Evolutionary conservation across 2,797 vertebrate genomes (phyloP).

Genomic region (Perodicticus potto): DNA sequence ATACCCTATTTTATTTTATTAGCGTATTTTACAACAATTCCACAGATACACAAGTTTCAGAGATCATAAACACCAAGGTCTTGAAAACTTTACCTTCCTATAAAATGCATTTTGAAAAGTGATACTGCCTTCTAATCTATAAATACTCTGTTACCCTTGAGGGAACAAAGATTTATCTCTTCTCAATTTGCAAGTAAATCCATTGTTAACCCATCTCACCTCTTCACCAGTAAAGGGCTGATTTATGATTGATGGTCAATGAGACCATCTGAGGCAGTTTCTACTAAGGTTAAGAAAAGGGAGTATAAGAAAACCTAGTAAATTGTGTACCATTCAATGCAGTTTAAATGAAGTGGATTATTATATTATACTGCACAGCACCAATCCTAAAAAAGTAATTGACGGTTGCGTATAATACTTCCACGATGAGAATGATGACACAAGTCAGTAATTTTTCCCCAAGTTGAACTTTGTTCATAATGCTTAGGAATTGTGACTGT

Average conservation of each 20-base stretch:
- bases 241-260: slow-evolving; percentile 72
- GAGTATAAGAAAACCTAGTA: slow-evolving; percentile 3
- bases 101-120: slow-evolving; percentile 73
- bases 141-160: slow-evolving; percentile 74
- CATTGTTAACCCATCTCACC: slow-evolving; percentile 79
- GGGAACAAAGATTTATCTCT: slow-evolving; percentile 77
- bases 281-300: slow-evolving; percentile 50
- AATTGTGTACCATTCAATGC: slow-evolving; percentile 17
- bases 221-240: slow-evolving; percentile 73
- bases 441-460: not conserved
- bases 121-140: slow-evolving; percentile 61
- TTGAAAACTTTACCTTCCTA: slow-evolving; percentile 74
- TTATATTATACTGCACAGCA: not conserved
- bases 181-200: slow-evolving; percentile 80
- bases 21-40: slow-evolving; percentile 78
- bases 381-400: not conserved
- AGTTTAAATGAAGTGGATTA: slow-evolving; percentile 21
- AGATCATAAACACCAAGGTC: slow-evolving; percentile 79
- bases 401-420: not conserved
- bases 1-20: slow-evolving; percentile 77
- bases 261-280: slow-evolving; percentile 40
- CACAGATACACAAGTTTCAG: slow-evolving; percentile 69
- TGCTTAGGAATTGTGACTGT: not conserved
- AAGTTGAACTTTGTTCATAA: not conserved
- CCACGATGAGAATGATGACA: not conserved